A percentile compares a stretch with the other conserved stretches of the same genome.
These are phyloP conservation scores for Ammodytes marinus DNA, from an alignment of 2,113 vertebrate species.

Conservation along the genomic window DNA sequence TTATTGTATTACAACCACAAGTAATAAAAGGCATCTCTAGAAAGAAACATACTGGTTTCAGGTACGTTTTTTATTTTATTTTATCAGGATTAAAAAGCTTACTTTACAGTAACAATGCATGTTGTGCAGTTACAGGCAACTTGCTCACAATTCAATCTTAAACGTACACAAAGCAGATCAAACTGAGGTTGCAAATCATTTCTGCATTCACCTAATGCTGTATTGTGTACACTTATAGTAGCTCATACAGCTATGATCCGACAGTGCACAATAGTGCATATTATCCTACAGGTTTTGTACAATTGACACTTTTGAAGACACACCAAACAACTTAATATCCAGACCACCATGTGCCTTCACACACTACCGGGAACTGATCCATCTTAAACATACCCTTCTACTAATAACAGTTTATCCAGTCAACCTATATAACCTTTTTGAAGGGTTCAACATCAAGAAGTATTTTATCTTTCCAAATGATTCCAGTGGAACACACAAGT, in stretches of 20 bases:
- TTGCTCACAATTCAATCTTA: background rate
- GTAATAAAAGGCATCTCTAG: background rate
- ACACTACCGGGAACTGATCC: background rate
- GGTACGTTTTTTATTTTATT: background rate
- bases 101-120: background rate
- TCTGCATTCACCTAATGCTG: background rate
- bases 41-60: background rate
- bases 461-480: background rate
- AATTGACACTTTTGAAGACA: background rate
- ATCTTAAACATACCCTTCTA: background rate
- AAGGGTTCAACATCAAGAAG: conserved; percentile 1
- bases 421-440: background rate
- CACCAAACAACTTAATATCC: conserved; percentile 5
- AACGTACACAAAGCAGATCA: background rate
- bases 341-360: background rate
- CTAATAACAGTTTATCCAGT: background rate
- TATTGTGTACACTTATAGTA: background rate
- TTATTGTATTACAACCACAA: background rate
- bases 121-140: background rate
- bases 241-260: background rate
- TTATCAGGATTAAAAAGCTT: background rate
- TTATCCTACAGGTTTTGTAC: background rate
- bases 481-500: background rate
- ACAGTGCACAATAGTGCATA: background rate
- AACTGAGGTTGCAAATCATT: background rate